Evolutionary conservation across 2,797 vertebrate genomes (phyloP), one percentile per base, ranked within the genome.

Genomic region (Graptemys geographica): DNA sequence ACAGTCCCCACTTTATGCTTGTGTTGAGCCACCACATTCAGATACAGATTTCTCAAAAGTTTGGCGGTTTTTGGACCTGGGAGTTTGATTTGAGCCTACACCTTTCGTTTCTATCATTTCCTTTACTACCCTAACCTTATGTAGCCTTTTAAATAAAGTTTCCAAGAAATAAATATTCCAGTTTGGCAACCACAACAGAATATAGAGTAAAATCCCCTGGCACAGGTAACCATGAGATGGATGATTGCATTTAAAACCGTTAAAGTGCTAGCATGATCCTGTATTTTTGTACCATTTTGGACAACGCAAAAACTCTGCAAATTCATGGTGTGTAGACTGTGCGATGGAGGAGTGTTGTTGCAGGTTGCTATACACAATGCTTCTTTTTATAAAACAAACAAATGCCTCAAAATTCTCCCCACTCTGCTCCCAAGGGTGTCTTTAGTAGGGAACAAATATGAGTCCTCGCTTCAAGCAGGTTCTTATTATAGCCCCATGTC

Each of bases 401-500:
- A 88, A 87, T 91, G 15, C 76, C 88, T 90, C 83, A 91, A 65
- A 97, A 91, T 83, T 57, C 27, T 80, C 37, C 91, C 92, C 84
- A 81, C 51, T 87, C 1, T 76, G 28, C 6, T 96, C 90, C 95
- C 94, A 80, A 69, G 90, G 53, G 93, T 89, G 10, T 79, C 49
- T n/a, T 93, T 89, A 91, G 83, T 80, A 93, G 76, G 69, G 84
- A 93, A 84, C 91, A 93, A 97, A 92, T 47, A 94, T 51, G 86
- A 41, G 11, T 94, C 93, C 91, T 85, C 91, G 88, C 81, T 96
- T 89, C 19, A 96, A 90, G 93, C 8, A 59, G 87, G 79, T 74
- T 97, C 89, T 96, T 93, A 49, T 83, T 95, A 95, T 90, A 97
- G 84, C 49, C 91, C 85, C 9, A 1, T 72, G 86, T 90, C 83